A percentile compares a stretch with the other conserved stretches of the same genome.
Evolutionary conservation across 2,797 vertebrate species (phyloP).

Genomic region (Tokudaia tokunoshimensis): DNA sequence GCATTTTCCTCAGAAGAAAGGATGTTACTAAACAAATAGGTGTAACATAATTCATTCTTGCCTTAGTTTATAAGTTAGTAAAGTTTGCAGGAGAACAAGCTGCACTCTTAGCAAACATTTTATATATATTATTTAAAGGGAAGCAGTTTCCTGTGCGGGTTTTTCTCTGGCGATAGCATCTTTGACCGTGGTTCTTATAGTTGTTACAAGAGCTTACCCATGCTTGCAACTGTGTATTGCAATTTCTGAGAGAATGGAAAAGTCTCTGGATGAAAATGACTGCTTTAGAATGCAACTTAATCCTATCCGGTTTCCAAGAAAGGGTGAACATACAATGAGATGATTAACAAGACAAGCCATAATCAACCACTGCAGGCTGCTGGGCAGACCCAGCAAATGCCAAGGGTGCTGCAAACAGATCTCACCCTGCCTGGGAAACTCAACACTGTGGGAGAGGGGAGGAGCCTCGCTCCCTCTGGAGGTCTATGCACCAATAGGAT

Average conservation of each 20-base stretch:
- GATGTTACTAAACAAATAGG: background rate
- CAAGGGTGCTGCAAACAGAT: conserved; percentile 57
- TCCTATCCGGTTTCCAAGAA: conserved; percentile 69
- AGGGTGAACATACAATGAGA: conserved; percentile 67
- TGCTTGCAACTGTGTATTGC: background rate
- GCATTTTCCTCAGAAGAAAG: background rate
- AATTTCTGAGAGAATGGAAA: background rate
- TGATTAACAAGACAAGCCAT: conserved; percentile 71
- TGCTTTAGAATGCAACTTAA: conserved; percentile 75
- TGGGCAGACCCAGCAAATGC: conserved; percentile 27
- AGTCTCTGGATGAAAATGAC: conserved; percentile 33
- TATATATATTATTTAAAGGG: conserved; percentile 31
- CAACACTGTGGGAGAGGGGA: background rate
- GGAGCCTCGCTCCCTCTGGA: background rate
- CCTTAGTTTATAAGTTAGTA: conserved; percentile 34
- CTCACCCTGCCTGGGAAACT: conserved; percentile 52
- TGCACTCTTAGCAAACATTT: background rate
- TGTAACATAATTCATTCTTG: conserved; percentile 15
- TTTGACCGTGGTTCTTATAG: conserved; percentile 4
- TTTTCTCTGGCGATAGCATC: background rate
- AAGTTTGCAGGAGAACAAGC: conserved; percentile 17
- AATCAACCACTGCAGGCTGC: conserved; percentile 67
- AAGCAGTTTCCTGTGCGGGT: conserved; percentile 17
- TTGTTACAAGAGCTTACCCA: background rate
- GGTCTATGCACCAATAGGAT: background rate